Evolutionary conservation across 2,888 invertebrate genomes (phyloP).

Genomic region (Drosophila recens): DNA sequence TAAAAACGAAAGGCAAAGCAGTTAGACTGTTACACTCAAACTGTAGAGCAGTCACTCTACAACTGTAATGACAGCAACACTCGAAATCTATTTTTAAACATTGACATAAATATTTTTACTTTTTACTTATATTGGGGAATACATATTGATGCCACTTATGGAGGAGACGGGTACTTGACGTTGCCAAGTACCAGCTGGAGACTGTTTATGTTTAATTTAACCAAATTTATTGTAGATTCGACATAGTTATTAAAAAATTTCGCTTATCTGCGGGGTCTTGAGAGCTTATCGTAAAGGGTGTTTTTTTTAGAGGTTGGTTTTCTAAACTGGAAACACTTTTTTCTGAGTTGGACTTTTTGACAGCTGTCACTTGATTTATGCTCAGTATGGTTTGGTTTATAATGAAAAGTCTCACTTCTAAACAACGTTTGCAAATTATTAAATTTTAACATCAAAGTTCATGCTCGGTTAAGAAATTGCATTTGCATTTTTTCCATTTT

Average conservation of each 20-base stretch:
- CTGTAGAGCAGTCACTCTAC: conserved; percentile 21
- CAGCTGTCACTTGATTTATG: no score
- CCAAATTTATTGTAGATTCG: conserved; percentile 8
- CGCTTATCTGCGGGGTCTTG: conserved; percentile 13
- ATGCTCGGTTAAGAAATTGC: no score
- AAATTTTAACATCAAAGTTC: no score
- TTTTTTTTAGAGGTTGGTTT: no score
- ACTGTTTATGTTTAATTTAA: conserved; percentile 36
- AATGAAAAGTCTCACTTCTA: no score
- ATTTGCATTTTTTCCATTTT: no score
- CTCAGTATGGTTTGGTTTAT: no score
- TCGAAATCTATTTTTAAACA: conserved; percentile 40
- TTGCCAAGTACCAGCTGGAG: conserved; percentile 33
- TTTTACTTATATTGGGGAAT: conserved; percentile 18
- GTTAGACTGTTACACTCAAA: conserved; percentile 24
- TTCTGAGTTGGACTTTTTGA: no score
- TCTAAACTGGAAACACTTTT: no score
- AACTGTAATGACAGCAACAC: conserved; percentile 45
- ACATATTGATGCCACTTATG: conserved; percentile 19
- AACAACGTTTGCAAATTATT: no score
- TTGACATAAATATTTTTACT: conserved; percentile 44
- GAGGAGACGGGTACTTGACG: conserved; percentile 14
- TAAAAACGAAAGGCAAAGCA: conserved; percentile 32
- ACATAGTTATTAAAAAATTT: neutral
- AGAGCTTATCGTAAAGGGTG: conserved; percentile 28